Percentiles rank a stretch among this genome's conserved stretches.
Evolutionary conservation across 1,140 invertebrate species (phyloP).

Genomic region (Anastrepha ludens): DNA sequence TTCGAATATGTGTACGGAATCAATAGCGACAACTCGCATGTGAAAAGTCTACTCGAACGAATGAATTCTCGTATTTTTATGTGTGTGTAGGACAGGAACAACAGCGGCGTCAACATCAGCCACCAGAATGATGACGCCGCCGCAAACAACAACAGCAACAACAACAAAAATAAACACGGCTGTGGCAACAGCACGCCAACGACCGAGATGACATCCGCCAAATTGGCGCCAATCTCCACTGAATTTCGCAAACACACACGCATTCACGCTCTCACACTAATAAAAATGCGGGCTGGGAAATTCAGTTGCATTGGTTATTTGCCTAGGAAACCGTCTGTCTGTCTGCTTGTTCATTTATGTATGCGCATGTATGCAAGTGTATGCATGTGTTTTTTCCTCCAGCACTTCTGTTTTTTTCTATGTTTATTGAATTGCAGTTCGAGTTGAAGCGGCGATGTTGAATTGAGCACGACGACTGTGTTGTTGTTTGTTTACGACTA

Average conservation of each 20-base stretch:
- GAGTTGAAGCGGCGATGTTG: constrained; percentile 21
- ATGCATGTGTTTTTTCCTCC: constrained; percentile 24
- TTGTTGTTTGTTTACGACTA: constrained; percentile 43
- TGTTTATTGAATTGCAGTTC: constrained; percentile 26
- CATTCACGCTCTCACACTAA: constrained; percentile 23
- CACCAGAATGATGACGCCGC: constrained; percentile 48
- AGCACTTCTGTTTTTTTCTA: not conserved
- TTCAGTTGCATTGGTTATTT: constrained; percentile 38
- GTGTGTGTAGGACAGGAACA: not conserved
- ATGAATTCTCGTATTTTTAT: constrained; percentile 25
- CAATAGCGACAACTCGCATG: constrained; percentile 30
- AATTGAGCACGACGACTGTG: constrained; percentile 29
- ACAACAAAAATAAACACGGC: constrained; percentile 16
- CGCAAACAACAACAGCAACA: constrained; percentile 6
- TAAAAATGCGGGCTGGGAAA: constrained; percentile 24
- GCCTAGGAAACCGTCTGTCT: constrained; percentile 12
- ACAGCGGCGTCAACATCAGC: constrained; percentile 43
- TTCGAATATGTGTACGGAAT: not conserved
- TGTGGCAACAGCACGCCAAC: constrained; percentile 19
- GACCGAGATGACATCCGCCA: constrained; percentile 49
- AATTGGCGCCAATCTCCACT: constrained; percentile 49
- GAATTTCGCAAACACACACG: not conserved
- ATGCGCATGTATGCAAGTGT: not conserved
- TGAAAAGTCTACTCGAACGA: constrained; percentile 38
- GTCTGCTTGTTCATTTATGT: not conserved